A percentile compares a stretch with the other conserved stretches of the same genome.
Evolutionary conservation across 2,888 invertebrate genomes (phyloP).

Genomic region (Tenthredo notha): DNA sequence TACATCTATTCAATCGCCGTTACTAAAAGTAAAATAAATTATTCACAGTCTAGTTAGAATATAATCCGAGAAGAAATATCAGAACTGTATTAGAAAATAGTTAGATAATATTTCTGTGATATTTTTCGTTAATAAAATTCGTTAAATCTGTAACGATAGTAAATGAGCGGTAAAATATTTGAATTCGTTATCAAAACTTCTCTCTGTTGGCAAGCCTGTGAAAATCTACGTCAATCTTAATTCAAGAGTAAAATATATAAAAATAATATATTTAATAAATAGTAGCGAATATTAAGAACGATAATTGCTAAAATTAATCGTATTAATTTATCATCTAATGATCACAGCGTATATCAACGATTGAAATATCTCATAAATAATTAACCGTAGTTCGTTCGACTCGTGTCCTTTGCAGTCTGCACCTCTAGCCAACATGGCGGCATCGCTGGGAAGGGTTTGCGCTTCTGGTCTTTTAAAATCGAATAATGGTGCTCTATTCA

Average conservation of each 20-base stretch:
- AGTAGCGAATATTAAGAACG: not conserved
- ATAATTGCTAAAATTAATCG: not conserved
- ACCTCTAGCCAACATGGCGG: constrained; percentile 88
- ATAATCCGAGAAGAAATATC: not conserved
- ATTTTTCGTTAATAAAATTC: not conserved
- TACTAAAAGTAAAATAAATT: not conserved
- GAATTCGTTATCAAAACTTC: not conserved
- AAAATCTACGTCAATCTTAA: not conserved
- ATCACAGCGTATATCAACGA: not conserved
- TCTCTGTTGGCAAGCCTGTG: not conserved
- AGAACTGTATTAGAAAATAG: not conserved
- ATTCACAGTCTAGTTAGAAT: not conserved
- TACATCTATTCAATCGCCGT: not conserved
- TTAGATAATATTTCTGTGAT: not conserved
- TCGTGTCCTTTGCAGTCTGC: constrained; percentile 68
- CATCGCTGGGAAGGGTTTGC: constrained; percentile 92
- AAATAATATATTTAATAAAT: not conserved
- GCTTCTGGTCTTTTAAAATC: constrained; percentile 91
- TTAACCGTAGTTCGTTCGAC: constrained; percentile 60
- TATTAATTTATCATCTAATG: not conserved
- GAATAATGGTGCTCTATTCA: constrained; percentile 83
- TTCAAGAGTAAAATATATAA: not conserved
- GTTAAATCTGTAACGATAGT: not conserved
- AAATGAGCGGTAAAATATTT: not conserved
- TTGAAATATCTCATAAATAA: not conserved